Conservation (phyloP, 1,140 invertebrate genomes). For the Antheraea mylitta region DNA sequence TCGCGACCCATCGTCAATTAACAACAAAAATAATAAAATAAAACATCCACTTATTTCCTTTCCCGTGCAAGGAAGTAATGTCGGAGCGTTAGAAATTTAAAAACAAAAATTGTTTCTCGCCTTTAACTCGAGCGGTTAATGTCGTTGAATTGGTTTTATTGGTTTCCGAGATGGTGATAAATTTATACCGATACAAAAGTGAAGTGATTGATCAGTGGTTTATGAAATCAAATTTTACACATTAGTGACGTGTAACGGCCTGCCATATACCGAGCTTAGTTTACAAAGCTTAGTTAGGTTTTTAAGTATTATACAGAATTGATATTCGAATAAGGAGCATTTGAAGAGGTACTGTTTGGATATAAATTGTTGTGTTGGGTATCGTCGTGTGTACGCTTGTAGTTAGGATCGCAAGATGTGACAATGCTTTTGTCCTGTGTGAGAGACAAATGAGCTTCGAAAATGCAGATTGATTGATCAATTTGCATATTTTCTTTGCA, state of each 20-base stretch:
- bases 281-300: constrained; percentile 50
- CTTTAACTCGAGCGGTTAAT: constrained; percentile 64
- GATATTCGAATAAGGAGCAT: constrained; percentile 37
- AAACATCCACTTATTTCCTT: constrained; percentile 66
- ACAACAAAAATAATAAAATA: constrained; percentile 23
- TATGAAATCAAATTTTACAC: background rate
- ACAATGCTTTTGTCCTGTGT: constrained; percentile 48
- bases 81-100: constrained; percentile 31
- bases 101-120: constrained; percentile 53
- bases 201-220: constrained; percentile 26
- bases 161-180: constrained; percentile 25
- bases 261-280: constrained; percentile 52
- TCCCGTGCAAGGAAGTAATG: constrained; percentile 52
- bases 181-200: constrained; percentile 14
- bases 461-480: constrained; percentile 15
- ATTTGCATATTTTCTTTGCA: background rate
- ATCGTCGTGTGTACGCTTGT: constrained; percentile 68
- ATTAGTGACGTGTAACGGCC: constrained; percentile 15
- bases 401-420: constrained; percentile 51
- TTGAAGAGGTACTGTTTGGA: constrained; percentile 55
- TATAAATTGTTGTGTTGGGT: constrained; percentile 67
- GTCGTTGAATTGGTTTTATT: constrained; percentile 50
- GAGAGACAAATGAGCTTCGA: constrained; percentile 48
- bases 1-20: constrained; percentile 36
- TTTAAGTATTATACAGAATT: constrained; percentile 24